Evolutionary conservation across 2,113 vertebrate species (phyloP).

Genomic region (Clarias macrocephalus): DNA sequence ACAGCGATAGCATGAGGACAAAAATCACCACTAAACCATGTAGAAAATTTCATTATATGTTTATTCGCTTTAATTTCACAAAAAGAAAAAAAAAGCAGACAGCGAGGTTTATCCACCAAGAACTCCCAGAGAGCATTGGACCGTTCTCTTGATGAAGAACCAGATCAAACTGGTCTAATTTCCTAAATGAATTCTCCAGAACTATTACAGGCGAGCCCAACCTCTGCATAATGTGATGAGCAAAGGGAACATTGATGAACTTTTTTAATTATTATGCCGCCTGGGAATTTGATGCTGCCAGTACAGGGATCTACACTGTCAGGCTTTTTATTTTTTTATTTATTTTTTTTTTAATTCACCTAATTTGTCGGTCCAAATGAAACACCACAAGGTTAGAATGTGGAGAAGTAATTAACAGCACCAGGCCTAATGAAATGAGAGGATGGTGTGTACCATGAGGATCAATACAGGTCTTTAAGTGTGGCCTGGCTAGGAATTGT

Average conservation of each 20-base stretch:
- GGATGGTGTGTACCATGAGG: constrained; percentile 74
- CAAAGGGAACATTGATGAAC: constrained; percentile 73
- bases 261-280: constrained; percentile 73
- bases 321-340: constrained; percentile 69
- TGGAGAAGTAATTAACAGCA: constrained; percentile 87
- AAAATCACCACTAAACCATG: background rate
- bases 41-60: background rate
- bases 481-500: constrained; percentile 70
- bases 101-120: constrained; percentile 39
- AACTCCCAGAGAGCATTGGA: constrained; percentile 27
- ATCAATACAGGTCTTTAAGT: constrained; percentile 80
- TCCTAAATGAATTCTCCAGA: constrained; percentile 69
- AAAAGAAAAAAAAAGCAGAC: background rate
- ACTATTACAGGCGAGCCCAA: constrained; percentile 67
- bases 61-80: background rate
- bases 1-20: background rate
- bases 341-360: constrained; percentile 79
- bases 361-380: constrained; percentile 89
- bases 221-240: constrained; percentile 72
- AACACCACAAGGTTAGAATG: constrained; percentile 85
- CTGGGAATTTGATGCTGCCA: constrained; percentile 65
- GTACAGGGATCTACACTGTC: constrained; percentile 55
- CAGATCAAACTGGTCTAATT: constrained; percentile 62
- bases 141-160: constrained; percentile 50
- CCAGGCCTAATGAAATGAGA: constrained; percentile 81